These are phyloP conservation scores for Drosophila baimaii DNA, from an alignment of 1,140 invertebrate species.

Conservation along the genomic window DNA sequence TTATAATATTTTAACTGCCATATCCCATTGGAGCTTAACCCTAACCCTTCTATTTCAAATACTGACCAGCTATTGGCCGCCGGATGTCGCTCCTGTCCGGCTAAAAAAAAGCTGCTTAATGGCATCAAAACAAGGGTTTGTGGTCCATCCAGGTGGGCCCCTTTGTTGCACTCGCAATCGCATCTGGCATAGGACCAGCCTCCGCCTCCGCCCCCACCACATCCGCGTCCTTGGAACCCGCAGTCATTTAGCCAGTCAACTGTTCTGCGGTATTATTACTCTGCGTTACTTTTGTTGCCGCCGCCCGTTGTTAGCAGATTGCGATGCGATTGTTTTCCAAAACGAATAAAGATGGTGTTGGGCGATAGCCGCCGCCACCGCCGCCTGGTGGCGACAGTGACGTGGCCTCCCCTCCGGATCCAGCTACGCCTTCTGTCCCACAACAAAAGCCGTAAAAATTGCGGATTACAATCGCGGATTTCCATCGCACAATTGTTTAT, in stretches of 20 bases:
- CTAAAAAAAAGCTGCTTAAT: background rate
- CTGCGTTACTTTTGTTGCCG: constrained; percentile 54
- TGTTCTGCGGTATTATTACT: constrained; percentile 65
- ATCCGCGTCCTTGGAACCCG: background rate
- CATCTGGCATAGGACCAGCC: constrained; percentile 9
- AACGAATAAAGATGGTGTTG: constrained; percentile 72
- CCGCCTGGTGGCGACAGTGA: constrained; percentile 63
- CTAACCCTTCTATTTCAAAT: background rate
- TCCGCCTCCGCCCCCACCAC: background rate
- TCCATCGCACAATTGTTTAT: constrained; percentile 82
- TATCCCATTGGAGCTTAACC: background rate
- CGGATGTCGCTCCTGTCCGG: background rate
- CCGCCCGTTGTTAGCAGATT: constrained; percentile 64
- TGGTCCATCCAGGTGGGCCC: background rate
- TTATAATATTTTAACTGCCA: background rate
- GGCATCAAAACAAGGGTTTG: constrained; percentile 7
- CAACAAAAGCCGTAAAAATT: constrained; percentile 84
- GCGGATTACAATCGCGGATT: constrained; percentile 84
- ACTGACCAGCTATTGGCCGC: background rate
- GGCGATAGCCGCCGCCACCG: constrained; percentile 39
- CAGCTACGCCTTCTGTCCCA: constrained; percentile 8
- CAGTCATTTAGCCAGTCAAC: constrained; percentile 72
- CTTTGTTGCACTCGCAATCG: constrained; percentile 11
- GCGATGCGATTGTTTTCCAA: constrained; percentile 72
- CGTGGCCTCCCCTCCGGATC: constrained; percentile 22